phyloP scores from a whole-genome alignment of 2,113 vertebrate species.

The Drymodes brunneopygia region DNA sequence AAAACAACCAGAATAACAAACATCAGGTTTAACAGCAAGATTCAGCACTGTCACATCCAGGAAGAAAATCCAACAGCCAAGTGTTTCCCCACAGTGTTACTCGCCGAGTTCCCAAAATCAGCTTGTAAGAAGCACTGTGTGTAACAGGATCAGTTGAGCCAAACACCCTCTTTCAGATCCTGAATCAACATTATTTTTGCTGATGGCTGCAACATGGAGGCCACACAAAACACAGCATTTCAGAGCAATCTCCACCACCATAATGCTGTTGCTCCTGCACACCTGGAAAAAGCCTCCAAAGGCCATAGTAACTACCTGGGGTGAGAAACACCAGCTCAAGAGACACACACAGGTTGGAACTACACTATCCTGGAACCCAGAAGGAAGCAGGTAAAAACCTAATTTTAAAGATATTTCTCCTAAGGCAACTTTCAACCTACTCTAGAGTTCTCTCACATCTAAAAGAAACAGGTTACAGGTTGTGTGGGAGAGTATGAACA shows the following conservation, averaged over 20 bases:
- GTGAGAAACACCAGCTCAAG: background rate
- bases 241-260: background rate
- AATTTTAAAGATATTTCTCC: background rate
- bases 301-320: background rate
- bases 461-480: background rate
- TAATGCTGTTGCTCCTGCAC: background rate
- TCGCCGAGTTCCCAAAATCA: background rate
- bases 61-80: background rate
- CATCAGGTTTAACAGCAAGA: background rate
- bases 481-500: background rate
- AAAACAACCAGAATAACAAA: background rate
- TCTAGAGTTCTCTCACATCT: background rate
- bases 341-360: background rate
- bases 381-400: background rate
- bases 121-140: background rate
- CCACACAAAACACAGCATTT: background rate
- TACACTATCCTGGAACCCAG: background rate
- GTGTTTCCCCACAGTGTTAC: background rate
- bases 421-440: background rate
- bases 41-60: background rate
- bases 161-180: background rate
- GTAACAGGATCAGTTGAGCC: background rate
- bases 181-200: background rate
- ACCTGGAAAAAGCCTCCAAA: background rate
- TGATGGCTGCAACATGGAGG: background rate